Conservation (phyloP, 64 coral and sea anemone species). For the Montipora capricornis region DNA sequence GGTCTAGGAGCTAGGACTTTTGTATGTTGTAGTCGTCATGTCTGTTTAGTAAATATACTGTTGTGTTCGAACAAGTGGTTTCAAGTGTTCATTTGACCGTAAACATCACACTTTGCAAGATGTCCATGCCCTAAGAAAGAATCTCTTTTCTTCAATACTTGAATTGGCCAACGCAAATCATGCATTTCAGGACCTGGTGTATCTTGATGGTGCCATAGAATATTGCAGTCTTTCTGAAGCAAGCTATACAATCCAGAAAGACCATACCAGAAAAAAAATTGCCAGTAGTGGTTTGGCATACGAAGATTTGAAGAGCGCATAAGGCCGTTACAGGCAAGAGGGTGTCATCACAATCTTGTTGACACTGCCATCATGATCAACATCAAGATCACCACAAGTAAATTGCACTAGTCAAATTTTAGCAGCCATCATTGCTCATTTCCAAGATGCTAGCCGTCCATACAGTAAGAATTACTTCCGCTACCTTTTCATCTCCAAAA, state of each 20-base stretch:
- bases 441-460: not conserved
- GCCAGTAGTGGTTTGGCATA: slow-evolving; percentile 7
- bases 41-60: no score
- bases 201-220: slow-evolving; percentile 35
- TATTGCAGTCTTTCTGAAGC: slow-evolving; percentile 40
- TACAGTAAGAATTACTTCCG: not conserved
- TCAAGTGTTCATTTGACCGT: no score
- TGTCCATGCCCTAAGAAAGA: slow-evolving; percentile 48
- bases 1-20: no score
- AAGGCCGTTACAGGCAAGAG: slow-evolving; percentile 16
- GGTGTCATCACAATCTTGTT: slow-evolving; percentile 46
- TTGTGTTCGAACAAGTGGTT: no score
- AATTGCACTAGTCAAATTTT: slow-evolving; percentile 20
- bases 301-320: slow-evolving; percentile 8
- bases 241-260: slow-evolving; percentile 31
- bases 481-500: not conserved
- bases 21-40: no score
- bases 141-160: slow-evolving; percentile 38
- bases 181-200: not conserved
- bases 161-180: slow-evolving; percentile 19
- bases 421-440: slow-evolving; percentile 56
- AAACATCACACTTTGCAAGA: slow-evolving; percentile 11
- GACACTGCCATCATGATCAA: slow-evolving; percentile 25
- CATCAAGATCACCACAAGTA: slow-evolving; percentile 9
- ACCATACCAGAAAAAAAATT: slow-evolving; percentile 28